Percentiles rank a stretch among this genome's conserved stretches.
Conservation (phyloP, 1,140 invertebrate species). For the Spodoptera litura region DNA sequence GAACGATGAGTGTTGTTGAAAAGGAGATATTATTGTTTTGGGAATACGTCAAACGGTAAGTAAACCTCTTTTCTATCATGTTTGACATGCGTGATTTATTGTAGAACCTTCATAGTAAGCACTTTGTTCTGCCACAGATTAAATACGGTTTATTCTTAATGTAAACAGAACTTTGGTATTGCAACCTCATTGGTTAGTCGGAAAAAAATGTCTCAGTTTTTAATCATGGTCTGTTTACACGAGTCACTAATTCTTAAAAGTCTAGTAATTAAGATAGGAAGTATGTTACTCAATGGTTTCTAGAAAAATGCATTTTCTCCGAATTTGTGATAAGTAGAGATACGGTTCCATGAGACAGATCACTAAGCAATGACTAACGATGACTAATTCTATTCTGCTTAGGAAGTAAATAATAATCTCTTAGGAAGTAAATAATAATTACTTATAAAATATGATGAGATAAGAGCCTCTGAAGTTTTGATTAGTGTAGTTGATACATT, state of each 20-base stretch:
- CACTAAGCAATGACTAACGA: constrained; percentile 12
- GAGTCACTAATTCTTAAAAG: too few relatives aligned
- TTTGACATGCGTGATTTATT: background rate
- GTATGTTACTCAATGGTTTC: background rate
- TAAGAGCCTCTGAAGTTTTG: too few relatives aligned
- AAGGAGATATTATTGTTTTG: constrained; percentile 78
- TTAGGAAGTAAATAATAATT: too few relatives aligned
- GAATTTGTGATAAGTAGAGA: background rate
- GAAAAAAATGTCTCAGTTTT: background rate
- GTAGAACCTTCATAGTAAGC: background rate
- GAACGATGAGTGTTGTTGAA: constrained; percentile 70
- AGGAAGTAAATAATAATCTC: too few relatives aligned
- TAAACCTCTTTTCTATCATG: constrained; percentile 33
- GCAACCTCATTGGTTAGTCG: background rate
- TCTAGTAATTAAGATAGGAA: background rate
- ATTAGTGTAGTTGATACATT: too few relatives aligned
- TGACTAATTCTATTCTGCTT: background rate
- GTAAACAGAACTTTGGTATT: background rate
- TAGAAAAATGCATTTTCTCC: constrained; percentile 8
- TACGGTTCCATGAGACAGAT: background rate
- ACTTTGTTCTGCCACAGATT: constrained; percentile 6
- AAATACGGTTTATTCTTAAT: background rate
- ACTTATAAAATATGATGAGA: too few relatives aligned
- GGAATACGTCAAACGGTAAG: constrained; percentile 81
- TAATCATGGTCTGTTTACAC: too few relatives aligned